phyloP scores from a whole-genome alignment of 2,888 invertebrate species.

The Notodonta dromedarius region DNA sequence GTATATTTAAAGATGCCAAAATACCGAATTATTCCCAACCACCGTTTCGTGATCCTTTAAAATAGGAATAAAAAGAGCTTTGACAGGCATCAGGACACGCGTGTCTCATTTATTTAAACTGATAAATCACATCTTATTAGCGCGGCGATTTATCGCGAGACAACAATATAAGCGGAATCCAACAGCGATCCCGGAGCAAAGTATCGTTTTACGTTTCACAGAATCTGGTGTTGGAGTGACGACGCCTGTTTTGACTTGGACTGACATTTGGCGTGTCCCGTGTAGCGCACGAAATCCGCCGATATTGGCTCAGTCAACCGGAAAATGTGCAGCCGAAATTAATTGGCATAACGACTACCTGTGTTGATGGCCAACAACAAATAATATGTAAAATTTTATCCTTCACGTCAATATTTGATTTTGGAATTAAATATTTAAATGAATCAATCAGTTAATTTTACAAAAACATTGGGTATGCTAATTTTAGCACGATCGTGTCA shows the following conservation, averaged over 20 bases:
- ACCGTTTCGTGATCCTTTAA: neutral
- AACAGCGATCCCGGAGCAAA: slow-evolving; percentile 39
- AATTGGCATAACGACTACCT: slow-evolving; percentile 37
- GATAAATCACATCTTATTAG: slow-evolving; percentile 64
- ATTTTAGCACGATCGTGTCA: no score
- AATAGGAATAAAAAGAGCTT: neutral
- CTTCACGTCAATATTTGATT: no score
- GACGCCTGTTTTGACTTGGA: slow-evolving; percentile 80
- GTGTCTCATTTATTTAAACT: slow-evolving; percentile 32
- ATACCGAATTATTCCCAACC: neutral
- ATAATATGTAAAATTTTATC: no score
- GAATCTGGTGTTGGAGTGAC: slow-evolving; percentile 63
- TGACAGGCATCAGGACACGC: slow-evolving; percentile 21
- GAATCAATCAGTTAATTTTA: no score
- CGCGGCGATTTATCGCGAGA: slow-evolving; percentile 57
- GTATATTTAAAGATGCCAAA: neutral
- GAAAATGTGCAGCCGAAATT: slow-evolving; percentile 42
- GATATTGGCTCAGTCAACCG: slow-evolving; percentile 40
- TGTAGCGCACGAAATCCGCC: slow-evolving; percentile 28
- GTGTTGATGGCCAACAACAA: slow-evolving; percentile 22
- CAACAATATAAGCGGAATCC: slow-evolving; percentile 53
- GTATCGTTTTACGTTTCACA: slow-evolving; percentile 40
- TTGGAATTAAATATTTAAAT: no score
- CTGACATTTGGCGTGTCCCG: slow-evolving; percentile 70
- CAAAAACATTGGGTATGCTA: no score